Conservation (phyloP, 2,113 vertebrate species). For the Takifugu flavidus region DNA sequence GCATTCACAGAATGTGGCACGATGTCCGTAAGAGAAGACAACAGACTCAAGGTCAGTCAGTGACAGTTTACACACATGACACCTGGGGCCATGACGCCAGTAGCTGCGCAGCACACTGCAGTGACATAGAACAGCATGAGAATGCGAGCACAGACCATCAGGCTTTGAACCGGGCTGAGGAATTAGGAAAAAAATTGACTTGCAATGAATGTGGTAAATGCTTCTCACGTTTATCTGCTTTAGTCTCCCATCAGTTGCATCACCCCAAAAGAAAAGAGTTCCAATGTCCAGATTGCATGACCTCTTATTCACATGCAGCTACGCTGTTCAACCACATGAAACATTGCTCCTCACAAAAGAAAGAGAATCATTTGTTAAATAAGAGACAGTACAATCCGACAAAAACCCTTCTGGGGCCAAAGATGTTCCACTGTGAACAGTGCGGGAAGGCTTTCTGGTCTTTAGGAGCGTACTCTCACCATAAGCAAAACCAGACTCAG, state of each 20-base stretch:
- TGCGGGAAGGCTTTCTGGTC: conserved; percentile 81
- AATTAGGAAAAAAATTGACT: conserved; percentile 48
- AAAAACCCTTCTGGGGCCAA: conserved; percentile 77
- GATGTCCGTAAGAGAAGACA: conserved; percentile 54
- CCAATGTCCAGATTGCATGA: conserved; percentile 64
- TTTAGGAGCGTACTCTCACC: conserved; percentile 73
- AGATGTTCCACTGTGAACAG: conserved; percentile 74
- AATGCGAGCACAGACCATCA: conserved; percentile 32
- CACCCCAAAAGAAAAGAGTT: conserved; percentile 65
- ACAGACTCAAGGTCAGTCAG: conserved; percentile 56
- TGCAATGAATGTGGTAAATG: conserved; percentile 67
- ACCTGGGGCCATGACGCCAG: conserved; percentile 59
- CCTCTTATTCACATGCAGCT: conserved; percentile 57
- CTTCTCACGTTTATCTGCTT: conserved; percentile 67
- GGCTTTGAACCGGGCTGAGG: conserved; percentile 41
- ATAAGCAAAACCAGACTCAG: conserved; percentile 67
- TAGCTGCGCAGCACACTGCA: conserved; percentile 44
- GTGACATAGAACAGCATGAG: conserved; percentile 55
- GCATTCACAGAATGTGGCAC: conserved; percentile 74
- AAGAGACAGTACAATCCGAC: conserved; percentile 75
- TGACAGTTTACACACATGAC: conserved; percentile 44
- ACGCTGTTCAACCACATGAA: conserved; percentile 65
- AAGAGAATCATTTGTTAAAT: conserved; percentile 12
- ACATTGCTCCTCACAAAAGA: conserved; percentile 49
- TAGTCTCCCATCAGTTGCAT: conserved; percentile 70